These are phyloP conservation scores for Corydoras sp. DNA, from an alignment of 2,113 vertebrate genomes.

Conservation along the genomic window DNA sequence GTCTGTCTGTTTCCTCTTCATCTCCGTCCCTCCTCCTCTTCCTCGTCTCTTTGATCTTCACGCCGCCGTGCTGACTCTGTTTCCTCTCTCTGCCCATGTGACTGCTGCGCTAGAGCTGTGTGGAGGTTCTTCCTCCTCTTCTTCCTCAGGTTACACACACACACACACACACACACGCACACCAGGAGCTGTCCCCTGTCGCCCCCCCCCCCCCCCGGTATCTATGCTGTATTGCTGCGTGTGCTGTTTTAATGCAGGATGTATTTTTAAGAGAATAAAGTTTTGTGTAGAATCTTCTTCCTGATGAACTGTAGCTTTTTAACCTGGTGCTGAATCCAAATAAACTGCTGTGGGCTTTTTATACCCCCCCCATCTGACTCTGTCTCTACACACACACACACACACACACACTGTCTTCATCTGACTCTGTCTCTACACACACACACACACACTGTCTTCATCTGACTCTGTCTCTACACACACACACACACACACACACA, in stretches of 20 bases:
- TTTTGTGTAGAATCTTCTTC: conserved; percentile 66
- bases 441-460: no score
- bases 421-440: no score
- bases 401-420: no score
- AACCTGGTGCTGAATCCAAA: conserved; percentile 62
- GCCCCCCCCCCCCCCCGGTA: conserved; percentile 9
- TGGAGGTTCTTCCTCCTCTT: conserved; percentile 45
- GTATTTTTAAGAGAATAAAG: conserved; percentile 70
- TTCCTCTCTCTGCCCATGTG: conserved; percentile 50
- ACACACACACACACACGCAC: conserved; percentile 30
- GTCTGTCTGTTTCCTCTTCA: no score
- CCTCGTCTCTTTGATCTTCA: background rate
- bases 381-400: background rate
- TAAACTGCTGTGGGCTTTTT: conserved; percentile 57
- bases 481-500: background rate
- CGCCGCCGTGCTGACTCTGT: background rate
- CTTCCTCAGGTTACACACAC: conserved; percentile 47
- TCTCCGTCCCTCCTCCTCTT: background rate
- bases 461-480: background rate
- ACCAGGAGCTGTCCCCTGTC: background rate
- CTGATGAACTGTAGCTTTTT: conserved; percentile 63
- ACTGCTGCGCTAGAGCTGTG: conserved; percentile 59
- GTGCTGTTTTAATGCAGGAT: conserved; percentile 55
- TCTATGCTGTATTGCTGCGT: conserved; percentile 55
- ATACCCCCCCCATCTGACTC: background rate